Evolutionary conservation across 2,888 invertebrate genomes (phyloP), one percentile per base, ranked within the genome.

Genomic region (Eristalis pertinax): DNA sequence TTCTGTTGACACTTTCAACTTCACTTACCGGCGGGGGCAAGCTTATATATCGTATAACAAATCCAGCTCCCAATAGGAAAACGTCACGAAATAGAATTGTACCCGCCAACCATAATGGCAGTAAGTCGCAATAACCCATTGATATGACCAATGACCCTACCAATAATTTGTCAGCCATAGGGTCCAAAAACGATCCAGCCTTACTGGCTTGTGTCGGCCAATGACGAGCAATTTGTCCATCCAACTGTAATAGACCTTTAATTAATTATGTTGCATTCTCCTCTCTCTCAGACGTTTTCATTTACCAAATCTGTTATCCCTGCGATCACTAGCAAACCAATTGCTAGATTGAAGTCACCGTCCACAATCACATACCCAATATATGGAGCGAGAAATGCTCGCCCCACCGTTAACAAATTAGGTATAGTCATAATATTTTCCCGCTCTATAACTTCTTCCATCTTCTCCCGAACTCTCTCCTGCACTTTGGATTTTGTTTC

Each of bases 401-500:
- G 95, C 26, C 96, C 94, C 10, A 97, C 93, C 91, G 99, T 99
- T 73, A 99, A 93, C 67, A 97, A 94, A 93, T 99, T 99, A 13
- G 99, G 99, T 90, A 99, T 95, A 0, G 99, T 99, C 92, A 96
- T 96, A 60, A 98, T 95, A 93, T 98, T 98, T 94, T 99, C 99
- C 89, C 94, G 95, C 75, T 92, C 93, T 79, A 92, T 92, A 15
- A 92, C 92, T 88, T 92, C 96, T 93, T 96, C 97, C 87, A 97
- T 95, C 89, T 96, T 96, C 92, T 95, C 95, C 91, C 96, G 96
- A 89, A 97, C 94, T 91, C 95, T 95, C 90, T 95, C 96, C 91
- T 95, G 95, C 15, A 96, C 95, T 92, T 95, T 96, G 56, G 95
- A 94, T 90, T 95, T 96, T 0, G 95, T 96, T 91, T 96, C 95